Evolutionary conservation across 2,797 vertebrate species (phyloP).

Genomic region (Typhlichthys eigenmanni): DNA sequence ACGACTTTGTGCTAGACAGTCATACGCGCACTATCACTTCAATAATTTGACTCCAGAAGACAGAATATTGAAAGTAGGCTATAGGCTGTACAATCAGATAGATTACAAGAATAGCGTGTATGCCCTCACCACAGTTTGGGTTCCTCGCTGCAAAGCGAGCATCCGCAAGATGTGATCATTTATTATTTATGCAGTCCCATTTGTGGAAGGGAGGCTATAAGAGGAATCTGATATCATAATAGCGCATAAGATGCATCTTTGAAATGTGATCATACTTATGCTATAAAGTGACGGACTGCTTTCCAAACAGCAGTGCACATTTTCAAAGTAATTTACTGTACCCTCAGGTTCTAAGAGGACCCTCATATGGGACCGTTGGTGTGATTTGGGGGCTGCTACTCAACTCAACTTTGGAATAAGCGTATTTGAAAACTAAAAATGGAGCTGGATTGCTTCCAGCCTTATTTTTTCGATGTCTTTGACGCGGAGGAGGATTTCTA

Average conservation of each 20-base stretch:
- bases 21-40: too few relatives aligned
- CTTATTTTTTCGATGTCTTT: slow-evolving; percentile 88
- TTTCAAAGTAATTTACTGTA: slow-evolving; percentile 31
- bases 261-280: slow-evolving; percentile 27
- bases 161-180: slow-evolving; percentile 58
- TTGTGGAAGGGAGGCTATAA: slow-evolving; percentile 41
- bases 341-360: slow-evolving; percentile 37
- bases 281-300: slow-evolving; percentile 25
- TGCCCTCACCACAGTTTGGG: slow-evolving; percentile 13
- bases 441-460: slow-evolving; percentile 88
- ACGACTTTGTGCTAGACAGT: too few relatives aligned
- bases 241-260: slow-evolving; percentile 33
- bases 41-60: not conserved
- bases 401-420: slow-evolving; percentile 46
- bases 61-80: too few relatives aligned
- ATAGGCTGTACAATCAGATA: not conserved
- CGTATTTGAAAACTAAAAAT: slow-evolving; percentile 70
- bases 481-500: slow-evolving; percentile 91
- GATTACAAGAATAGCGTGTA: slow-evolving; percentile 29
- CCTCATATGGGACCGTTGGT: slow-evolving; percentile 13
- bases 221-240: slow-evolving; percentile 28
- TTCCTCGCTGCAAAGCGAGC: slow-evolving; percentile 36
- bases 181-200: slow-evolving; percentile 62
- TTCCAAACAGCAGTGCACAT: not conserved
- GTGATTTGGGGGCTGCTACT: slow-evolving; percentile 7